A percentile compares a stretch with the other conserved stretches of the same genome.
Conservation (phyloP, 1,140 invertebrate species). For the Euwallacea similis region DNA sequence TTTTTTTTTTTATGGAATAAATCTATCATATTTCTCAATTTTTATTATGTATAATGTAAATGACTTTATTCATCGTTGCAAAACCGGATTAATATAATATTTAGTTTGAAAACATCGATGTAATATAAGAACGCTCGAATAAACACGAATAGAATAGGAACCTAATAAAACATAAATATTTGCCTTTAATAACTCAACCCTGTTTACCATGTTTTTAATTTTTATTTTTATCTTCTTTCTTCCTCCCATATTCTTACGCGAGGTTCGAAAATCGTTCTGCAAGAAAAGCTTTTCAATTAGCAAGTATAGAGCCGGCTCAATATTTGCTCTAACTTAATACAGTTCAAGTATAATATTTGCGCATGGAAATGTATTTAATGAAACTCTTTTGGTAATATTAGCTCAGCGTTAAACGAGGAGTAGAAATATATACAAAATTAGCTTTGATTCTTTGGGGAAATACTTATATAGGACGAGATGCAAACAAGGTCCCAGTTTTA, state of each 20-base stretch:
- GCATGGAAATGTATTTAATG: conserved; percentile 39
- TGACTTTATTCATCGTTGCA: no score
- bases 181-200: conserved; percentile 21
- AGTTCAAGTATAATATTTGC: conserved; percentile 42
- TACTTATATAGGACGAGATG: conserved; percentile 12
- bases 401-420: conserved; percentile 32
- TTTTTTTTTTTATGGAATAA: no score
- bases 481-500: conserved; percentile 20
- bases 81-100: no score
- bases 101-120: no score
- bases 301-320: conserved; percentile 19
- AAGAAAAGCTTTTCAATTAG: conserved; percentile 38
- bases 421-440: conserved; percentile 29
- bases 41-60: no score
- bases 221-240: conserved; percentile 14
- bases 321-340: conserved; percentile 36
- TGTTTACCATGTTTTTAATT: conserved; percentile 27
- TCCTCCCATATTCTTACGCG: no score
- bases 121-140: conserved; percentile 10
- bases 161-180: conserved; percentile 27
- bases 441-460: conserved; percentile 32
- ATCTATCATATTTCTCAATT: no score
- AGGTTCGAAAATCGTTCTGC: conserved; percentile 21
- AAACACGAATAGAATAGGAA: conserved; percentile 18
- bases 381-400: conserved; percentile 42